phyloP scores from a whole-genome alignment of 53 echinoderm and acorn worm genomes.

The Stichopus horrens region DNA sequence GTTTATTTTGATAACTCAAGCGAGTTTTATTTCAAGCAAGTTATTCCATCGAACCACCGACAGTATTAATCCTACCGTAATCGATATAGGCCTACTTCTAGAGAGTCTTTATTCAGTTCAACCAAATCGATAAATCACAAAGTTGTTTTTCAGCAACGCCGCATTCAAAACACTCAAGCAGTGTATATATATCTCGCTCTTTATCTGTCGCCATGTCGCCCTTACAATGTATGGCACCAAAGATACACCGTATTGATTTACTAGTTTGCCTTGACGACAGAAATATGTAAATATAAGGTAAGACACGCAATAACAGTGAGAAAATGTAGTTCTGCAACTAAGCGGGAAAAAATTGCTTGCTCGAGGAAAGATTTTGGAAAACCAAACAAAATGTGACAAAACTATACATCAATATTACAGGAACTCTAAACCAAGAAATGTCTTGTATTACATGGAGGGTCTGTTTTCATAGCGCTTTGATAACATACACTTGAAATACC shows the following conservation, averaged over 20 bases:
- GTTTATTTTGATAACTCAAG: too few relatives aligned
- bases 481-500: constrained; percentile 14
- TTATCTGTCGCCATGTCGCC: too few relatives aligned
- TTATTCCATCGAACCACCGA: too few relatives aligned
- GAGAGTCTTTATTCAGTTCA: too few relatives aligned
- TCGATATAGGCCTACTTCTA: too few relatives aligned
- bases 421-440: not conserved
- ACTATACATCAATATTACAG: not conserved
- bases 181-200: too few relatives aligned
- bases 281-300: not conserved
- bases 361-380: not conserved
- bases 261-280: not conserved
- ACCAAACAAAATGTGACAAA: constrained; percentile 9
- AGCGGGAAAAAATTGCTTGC: not conserved
- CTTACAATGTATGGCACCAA: too few relatives aligned
- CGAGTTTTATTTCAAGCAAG: too few relatives aligned
- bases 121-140: too few relatives aligned
- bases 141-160: too few relatives aligned
- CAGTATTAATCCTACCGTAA: too few relatives aligned
- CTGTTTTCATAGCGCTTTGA: not conserved
- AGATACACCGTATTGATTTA: not conserved
- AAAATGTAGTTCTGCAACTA: not conserved
- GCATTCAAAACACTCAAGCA: too few relatives aligned
- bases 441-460: not conserved
- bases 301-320: not conserved